These are phyloP conservation scores for Heliconius ismenius DNA, from an alignment of 2,888 invertebrate genomes.

Conservation along the genomic window DNA sequence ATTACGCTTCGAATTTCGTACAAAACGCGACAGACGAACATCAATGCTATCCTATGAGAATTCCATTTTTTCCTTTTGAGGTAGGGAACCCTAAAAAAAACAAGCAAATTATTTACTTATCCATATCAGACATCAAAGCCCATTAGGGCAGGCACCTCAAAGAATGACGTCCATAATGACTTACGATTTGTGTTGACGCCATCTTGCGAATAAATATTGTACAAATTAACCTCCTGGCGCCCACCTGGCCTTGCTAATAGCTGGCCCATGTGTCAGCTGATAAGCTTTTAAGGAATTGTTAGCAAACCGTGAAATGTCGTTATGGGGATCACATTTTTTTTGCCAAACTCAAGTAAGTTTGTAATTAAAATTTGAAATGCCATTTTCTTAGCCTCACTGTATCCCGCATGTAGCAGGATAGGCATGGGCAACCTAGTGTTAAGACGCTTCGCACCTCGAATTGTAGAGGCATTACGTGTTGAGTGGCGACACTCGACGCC, in stretches of 20 bases:
- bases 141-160: slow-evolving; percentile 69
- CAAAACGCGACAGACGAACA: too few relatives aligned
- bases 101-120: slow-evolving; percentile 31
- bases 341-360: slow-evolving; percentile 48
- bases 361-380: too few relatives aligned
- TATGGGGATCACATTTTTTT: slow-evolving; percentile 54
- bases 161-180: slow-evolving; percentile 71
- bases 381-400: too few relatives aligned
- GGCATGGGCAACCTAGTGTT: too few relatives aligned
- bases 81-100: background rate
- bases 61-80: too few relatives aligned
- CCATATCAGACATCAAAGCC: slow-evolving; percentile 45
- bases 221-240: slow-evolving; percentile 75
- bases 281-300: slow-evolving; percentile 47
- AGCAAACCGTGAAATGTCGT: slow-evolving; percentile 69
- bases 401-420: background rate
- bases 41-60: too few relatives aligned
- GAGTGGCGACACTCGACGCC: too few relatives aligned
- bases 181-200: slow-evolving; percentile 70
- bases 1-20: too few relatives aligned
- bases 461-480: too few relatives aligned
- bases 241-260: slow-evolving; percentile 62
- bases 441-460: too few relatives aligned
- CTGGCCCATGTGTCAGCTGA: slow-evolving; percentile 64
- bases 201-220: slow-evolving; percentile 78